These are phyloP conservation scores for Polyommatus icarus DNA, from an alignment of 2,888 invertebrate genomes.

Conservation along the genomic window DNA sequence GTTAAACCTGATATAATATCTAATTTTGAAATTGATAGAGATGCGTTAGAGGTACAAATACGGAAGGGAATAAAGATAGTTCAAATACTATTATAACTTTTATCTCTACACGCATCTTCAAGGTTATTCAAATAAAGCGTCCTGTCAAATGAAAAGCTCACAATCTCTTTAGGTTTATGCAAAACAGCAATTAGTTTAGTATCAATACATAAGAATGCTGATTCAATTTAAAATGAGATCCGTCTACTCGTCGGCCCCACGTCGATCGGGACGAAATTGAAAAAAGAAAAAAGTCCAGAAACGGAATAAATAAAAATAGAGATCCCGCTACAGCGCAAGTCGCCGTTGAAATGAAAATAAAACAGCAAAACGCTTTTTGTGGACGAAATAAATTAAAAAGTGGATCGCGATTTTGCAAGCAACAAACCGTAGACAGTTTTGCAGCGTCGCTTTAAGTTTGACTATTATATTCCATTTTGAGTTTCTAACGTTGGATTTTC, in stretches of 20 bases:
- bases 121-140: conserved; percentile 1
- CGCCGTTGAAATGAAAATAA: conserved; percentile 80
- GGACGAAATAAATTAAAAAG: conserved; percentile 80
- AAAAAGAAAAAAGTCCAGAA: conserved; percentile 65
- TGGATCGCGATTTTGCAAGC: conserved; percentile 73
- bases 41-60: not conserved
- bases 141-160: conserved; percentile 15
- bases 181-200: conserved; percentile 24
- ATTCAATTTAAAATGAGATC: conserved; percentile 78
- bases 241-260: conserved; percentile 71
- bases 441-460: conserved; percentile 38
- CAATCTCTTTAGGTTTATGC: conserved; percentile 10
- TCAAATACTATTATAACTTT: not conserved
- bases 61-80: not conserved
- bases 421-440: conserved; percentile 48
- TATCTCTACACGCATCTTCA: not conserved
- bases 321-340: conserved; percentile 79
- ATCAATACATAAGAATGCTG: conserved; percentile 55
- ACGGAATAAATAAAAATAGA: conserved; percentile 79
- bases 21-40: not conserved
- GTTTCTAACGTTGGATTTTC: conserved; percentile 22
- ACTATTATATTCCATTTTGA: conserved; percentile 40
- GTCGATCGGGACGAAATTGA: conserved; percentile 76
- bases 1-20: not conserved
- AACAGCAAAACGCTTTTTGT: conserved; percentile 76